Evolutionary conservation across 92 coral and sea anemone species (phyloP).

Genomic region (Phenganax subtilis): DNA sequence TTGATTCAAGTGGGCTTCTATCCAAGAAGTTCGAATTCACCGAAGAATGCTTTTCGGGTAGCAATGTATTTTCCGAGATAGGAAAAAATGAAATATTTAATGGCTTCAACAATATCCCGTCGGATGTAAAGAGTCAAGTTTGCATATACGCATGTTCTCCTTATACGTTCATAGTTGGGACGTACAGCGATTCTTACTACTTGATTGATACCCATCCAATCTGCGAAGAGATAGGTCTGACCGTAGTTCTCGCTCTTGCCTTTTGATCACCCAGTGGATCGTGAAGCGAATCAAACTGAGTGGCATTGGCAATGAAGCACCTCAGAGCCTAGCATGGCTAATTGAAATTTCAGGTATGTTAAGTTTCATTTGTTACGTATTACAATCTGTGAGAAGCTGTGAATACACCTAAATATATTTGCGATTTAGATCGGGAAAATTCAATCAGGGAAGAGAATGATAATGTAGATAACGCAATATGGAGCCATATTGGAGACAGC

Average conservation of each 20-base stretch:
- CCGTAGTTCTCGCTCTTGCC: conserved; percentile 28
- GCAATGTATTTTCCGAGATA: conserved; percentile 22
- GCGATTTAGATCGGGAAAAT: no score
- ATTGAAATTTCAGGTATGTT: conserved; percentile 1
- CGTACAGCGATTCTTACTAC: conserved; percentile 31
- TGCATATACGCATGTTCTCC: conserved; percentile 30
- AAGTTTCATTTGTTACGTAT: no score
- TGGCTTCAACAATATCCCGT: not conserved
- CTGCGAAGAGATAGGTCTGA: conserved; percentile 18
- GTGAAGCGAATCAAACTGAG: conserved; percentile 12
- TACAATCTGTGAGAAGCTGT: no score
- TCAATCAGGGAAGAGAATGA: no score
- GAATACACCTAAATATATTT: no score
- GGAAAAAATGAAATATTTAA: no score
- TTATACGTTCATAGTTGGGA: conserved; percentile 20
- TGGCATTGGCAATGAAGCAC: conserved; percentile 4
- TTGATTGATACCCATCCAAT: not conserved
- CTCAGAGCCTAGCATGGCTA: conserved; percentile 34
- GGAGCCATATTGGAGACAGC: no score
- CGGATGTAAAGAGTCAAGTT: conserved; percentile 14
- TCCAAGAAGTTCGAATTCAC: conserved; percentile 22
- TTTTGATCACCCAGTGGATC: conserved; percentile 24
- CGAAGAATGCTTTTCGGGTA: conserved; percentile 33
- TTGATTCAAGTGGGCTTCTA: conserved; percentile 12
- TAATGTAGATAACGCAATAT: no score